Conservation (phyloP, 1,140 invertebrate species). For the Drosophila tristis region DNA sequence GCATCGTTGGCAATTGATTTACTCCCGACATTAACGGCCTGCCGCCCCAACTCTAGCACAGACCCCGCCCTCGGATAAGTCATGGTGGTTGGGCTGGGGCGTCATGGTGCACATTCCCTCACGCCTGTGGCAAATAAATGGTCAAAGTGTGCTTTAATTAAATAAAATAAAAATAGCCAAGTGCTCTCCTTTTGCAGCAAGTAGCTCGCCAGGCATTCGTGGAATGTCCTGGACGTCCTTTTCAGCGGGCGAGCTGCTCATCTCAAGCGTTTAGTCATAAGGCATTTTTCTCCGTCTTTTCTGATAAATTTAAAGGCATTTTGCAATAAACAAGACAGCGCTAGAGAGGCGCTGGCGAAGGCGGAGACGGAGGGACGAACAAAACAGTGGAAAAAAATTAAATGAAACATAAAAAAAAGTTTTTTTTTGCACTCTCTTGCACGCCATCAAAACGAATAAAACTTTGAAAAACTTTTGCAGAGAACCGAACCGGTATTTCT, state of each 20-base stretch:
- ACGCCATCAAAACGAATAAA: slow-evolving; percentile 27
- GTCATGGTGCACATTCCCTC: slow-evolving; percentile 25
- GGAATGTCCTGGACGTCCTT: slow-evolving; percentile 37
- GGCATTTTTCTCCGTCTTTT: slow-evolving; percentile 29
- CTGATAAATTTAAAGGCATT: slow-evolving; percentile 51
- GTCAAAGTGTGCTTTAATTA: slow-evolving; percentile 55
- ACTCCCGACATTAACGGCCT: slow-evolving; percentile 38
- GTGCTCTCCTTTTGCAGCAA: slow-evolving; percentile 1
- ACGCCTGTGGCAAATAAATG: slow-evolving; percentile 41
- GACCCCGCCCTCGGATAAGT: slow-evolving; percentile 6
- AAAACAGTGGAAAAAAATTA: slow-evolving; percentile 11
- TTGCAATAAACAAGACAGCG: slow-evolving; percentile 41
- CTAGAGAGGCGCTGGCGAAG: too few relatives aligned
- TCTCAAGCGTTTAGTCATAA: slow-evolving; percentile 13
- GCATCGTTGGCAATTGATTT: slow-evolving; percentile 47
- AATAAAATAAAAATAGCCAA: slow-evolving; percentile 40
- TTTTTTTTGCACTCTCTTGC: slow-evolving; percentile 37
- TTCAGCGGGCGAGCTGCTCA: background rate
- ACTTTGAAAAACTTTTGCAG: slow-evolving; percentile 38
- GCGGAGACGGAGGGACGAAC: too few relatives aligned
- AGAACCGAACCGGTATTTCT: slow-evolving; percentile 72
- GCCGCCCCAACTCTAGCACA: background rate
- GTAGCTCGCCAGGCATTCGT: slow-evolving; percentile 18
- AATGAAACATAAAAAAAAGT: slow-evolving; percentile 17
- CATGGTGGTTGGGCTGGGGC: too few relatives aligned